Base-by-base conservation (phyloP, 2,888 invertebrate genomes). In the Dryomyza anilis region DNA sequence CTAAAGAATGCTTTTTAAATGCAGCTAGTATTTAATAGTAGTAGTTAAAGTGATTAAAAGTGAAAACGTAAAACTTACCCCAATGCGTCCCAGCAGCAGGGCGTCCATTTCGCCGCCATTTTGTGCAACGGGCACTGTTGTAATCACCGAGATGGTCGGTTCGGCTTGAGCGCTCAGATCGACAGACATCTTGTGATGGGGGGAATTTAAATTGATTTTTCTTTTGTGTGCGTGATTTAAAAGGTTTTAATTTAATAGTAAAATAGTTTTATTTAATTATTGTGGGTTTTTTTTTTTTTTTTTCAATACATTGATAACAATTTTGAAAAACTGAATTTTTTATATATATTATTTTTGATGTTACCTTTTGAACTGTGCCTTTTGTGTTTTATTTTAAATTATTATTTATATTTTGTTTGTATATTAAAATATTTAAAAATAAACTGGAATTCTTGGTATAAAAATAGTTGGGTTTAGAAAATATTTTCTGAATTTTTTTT, bases 61-160 rank as follows among this genome's bases (percentile, higher is more conserved):
- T 10, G 8, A 7, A 25, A 10, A 14, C 8, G 19, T 1, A 23
- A 33, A 69, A 83, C 91, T 91, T 86, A 92, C 91, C 90, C 90
- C 88, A 58, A 91, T 91, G 78, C 91, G 86, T 71, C 91, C 91
- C 63, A 92, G 86, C 70, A 92, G 87, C 73, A 92, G 83, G 53
- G 91, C 91, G 79, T 92, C 91, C 91, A 92, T 91, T 85, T 91
- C 91, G 72, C 91, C 89, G 81, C 91, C 91, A 76, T 81, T 81
- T 67, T 81, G 81, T 55, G 81, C 78, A 64, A 77, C 81, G 29
- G 81, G 81, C 68, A 78, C 81, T 45, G 81, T 77, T 60, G 81
- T 78, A 71, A 81, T 81, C 66, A 81, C 81, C 65, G 81, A 81
- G 63, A 81, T 78, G 58, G 79, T 78, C 61, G 81, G 80, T 72